Base-by-base conservation (phyloP, 2,113 vertebrate genomes). In the Aspidoscelis tigris region DNA sequence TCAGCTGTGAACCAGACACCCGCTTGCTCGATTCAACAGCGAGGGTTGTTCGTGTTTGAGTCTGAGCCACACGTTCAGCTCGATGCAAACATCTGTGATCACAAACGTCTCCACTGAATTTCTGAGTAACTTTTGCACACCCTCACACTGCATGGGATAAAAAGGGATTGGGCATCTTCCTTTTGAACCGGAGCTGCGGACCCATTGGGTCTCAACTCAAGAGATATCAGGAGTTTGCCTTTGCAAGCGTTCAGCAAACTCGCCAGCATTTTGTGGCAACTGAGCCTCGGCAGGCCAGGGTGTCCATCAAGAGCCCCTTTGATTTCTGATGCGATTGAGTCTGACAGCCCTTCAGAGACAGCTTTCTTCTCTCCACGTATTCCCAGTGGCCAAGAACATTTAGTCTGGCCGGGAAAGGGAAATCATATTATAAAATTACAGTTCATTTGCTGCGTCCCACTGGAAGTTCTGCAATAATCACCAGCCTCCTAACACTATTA, bases 401-500 rank as follows among this genome's bases (percentile, higher is more conserved):
- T 86, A 86, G 92, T 85, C 91, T 86, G 91, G 87, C 89, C 88
- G 47, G 76, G 92, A 91, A 88, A 84, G 92, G 94, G 93, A 95
- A 94, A 94, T 90, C 70, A 76, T 86, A 95, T 94, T 92, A 93
- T 82, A 24, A 78, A 91, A 94, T 95, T 95, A 94, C 0, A 7
- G 88, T 76, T 93, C 88, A 69, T 93, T 94, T 92, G 93, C 89
- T 88, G 83, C 80, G 87, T 92, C 93, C 93, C 91, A 88, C 80
- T 89, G 92, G 88, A 93, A 93, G 91, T 89, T 76, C 84, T 85
- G 94, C 90, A 95, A 89, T 93, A 94, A 93, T 89, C 86, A 88
- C 91, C 85, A 87, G 20, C 90, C 95, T 95, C 93, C 93, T 95
- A 94, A 92, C 89, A 86, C 90, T 86, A 92, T 95, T 91, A 93